Evolutionary conservation across 2,113 vertebrate species (phyloP), one percentile per base, ranked within the genome.

Genomic region (Synchiropus splendidus): DNA sequence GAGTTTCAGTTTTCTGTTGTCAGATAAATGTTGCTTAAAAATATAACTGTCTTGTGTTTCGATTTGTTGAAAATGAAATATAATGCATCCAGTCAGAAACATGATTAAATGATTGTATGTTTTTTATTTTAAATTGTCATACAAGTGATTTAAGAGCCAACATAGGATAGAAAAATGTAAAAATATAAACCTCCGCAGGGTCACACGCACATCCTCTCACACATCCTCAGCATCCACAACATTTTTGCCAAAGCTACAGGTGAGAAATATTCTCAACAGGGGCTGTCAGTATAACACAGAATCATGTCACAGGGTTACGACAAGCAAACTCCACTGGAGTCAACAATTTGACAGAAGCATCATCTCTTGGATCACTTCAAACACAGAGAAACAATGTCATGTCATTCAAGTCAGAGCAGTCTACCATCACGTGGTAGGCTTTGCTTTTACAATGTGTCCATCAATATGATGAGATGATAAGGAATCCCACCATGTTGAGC

Each of bases 291-390:
- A 60, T 55, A 65, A 55, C 45, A 47, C 61, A 27, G 4, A 72
- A 61, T 61, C n/a, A 59, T 21, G 41, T 14, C 45, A 67, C 36
- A 65, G 31, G 45, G 58, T 64, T 43, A 72, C 56, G 48, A 58
- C 16, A 45, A 64, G 46, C 54, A 60, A 67, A 84, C 85, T 86
- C 82, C 83, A 85, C 74, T 79, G 82, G 81, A 86, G 84, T 83
- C 70, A 75, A 67, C 57, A 32, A 73, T 69, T 44, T 55, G 39
- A 70, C 41, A 63, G 64, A 74, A 74, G 33, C 39, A 61, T 62
- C 51, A 57, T 52, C 44, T 59, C 57, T 66, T 33, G 56, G 58
- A 70, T 66, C 45, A 52, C 75, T 78, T 77, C 52, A 40, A 71
- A 51, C 39, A 42, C 39, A 50, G 60, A 56, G 18, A 17, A 54